phyloP scores from a whole-genome alignment of 1,140 invertebrate species.

The Saxidomus purpurata region DNA sequence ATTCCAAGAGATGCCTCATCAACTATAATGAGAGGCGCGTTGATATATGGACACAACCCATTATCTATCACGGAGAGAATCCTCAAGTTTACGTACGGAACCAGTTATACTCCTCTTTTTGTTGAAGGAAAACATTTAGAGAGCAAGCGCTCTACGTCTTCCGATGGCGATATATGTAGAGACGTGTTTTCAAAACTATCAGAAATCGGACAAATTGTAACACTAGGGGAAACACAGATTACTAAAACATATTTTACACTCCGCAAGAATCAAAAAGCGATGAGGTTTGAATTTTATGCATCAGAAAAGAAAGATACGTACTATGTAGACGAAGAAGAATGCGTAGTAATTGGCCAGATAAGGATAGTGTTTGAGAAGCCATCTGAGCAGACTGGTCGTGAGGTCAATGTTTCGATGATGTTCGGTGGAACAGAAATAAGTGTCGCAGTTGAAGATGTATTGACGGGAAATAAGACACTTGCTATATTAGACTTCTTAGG shows the following conservation, averaged over 20 bases:
- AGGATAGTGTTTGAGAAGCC: background rate
- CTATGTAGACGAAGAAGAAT: background rate
- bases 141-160: background rate
- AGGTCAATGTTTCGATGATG: background rate
- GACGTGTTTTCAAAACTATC: background rate
- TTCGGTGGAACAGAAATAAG: background rate
- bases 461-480: background rate
- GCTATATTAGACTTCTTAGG: background rate
- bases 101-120: background rate
- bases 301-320: background rate
- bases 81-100: slow-evolving; percentile 62
- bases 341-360: background rate
- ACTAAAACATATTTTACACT: background rate
- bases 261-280: background rate
- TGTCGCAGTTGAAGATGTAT: background rate
- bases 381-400: background rate
- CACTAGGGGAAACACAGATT: background rate
- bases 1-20: slow-evolving; percentile 60
- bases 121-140: background rate
- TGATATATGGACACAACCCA: slow-evolving; percentile 66
- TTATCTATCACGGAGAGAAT: slow-evolving; percentile 35
- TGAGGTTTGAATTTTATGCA: background rate
- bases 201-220: background rate
- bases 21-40: slow-evolving; percentile 63
- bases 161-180: background rate